Conservation (phyloP, 2,113 vertebrate species). For the Sander lucioperca region DNA sequence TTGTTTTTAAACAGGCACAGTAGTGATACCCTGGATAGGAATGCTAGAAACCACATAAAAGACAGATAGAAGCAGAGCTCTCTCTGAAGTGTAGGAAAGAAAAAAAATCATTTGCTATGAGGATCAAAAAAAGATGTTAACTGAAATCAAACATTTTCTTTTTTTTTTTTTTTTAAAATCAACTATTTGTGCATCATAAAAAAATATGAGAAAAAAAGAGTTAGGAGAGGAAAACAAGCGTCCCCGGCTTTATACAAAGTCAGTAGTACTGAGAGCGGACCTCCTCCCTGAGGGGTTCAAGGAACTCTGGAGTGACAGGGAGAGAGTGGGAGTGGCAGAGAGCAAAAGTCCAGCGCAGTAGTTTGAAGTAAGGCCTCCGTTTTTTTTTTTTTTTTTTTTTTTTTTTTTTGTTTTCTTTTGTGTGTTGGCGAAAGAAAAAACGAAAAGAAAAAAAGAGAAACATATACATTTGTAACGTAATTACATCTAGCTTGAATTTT, state of each 20-base stretch:
- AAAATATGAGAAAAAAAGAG: conserved; percentile 60
- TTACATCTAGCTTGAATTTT: conserved; percentile 78
- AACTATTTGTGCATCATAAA: conserved; percentile 78
- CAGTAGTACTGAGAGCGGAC: conserved; percentile 97
- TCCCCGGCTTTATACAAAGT: conserved; percentile 91
- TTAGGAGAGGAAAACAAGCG: conserved; percentile 76
- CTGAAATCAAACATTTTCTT: conserved; percentile 84
- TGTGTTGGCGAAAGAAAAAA: conserved; percentile 90
- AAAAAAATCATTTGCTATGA: conserved; percentile 54
- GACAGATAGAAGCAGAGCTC: conserved; percentile 53
- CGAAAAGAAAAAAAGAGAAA: conserved; percentile 58
- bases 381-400: conserved; percentile 67
- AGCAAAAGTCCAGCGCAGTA: conserved; percentile 90
- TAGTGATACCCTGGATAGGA: conserved; percentile 90
- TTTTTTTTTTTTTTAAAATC: conserved; percentile 51
- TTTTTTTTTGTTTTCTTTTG: conserved; percentile 56
- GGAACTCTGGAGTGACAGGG: conserved; percentile 39
- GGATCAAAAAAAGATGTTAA: conserved; percentile 84
- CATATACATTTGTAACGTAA: conserved; percentile 80
- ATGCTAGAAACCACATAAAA: conserved; percentile 83
- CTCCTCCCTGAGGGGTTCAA: conserved; percentile 61
- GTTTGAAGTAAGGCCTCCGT: conserved; percentile 92
- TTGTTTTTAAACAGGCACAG: conserved; percentile 87
- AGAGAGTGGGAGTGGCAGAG: conserved; percentile 75
- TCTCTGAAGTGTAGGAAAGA: conserved; percentile 62